Evolutionary conservation across 2,113 vertebrate species (phyloP).

Genomic region (Holacanthus passer): DNA sequence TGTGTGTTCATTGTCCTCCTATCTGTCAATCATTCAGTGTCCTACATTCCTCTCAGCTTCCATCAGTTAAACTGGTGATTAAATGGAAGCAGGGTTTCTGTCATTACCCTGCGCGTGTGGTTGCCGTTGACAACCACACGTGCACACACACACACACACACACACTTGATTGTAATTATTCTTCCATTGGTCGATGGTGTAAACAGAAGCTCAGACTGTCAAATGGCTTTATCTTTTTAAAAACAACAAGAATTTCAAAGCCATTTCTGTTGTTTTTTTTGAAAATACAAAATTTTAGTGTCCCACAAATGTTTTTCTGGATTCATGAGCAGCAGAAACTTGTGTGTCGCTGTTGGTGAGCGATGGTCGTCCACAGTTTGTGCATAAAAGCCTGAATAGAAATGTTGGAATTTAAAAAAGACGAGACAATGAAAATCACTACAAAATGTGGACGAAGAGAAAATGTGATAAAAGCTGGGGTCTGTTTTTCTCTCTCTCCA

Average conservation of each 20-base stretch:
- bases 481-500: not conserved
- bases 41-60: conserved; percentile 30
- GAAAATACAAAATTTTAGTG: too few relatives aligned
- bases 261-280: not conserved
- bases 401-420: not conserved
- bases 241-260: not conserved
- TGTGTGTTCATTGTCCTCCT: not conserved
- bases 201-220: too few relatives aligned
- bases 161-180: not conserved
- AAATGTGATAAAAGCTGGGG: too few relatives aligned
- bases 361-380: too few relatives aligned
- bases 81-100: not conserved
- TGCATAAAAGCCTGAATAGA: not conserved
- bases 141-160: not conserved
- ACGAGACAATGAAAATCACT: not conserved
- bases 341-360: too few relatives aligned
- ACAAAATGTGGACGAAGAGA: too few relatives aligned
- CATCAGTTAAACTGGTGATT: conserved; percentile 20
- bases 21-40: not conserved
- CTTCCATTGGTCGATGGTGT: not conserved
- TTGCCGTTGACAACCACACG: not conserved
- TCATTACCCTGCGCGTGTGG: not conserved
- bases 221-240: too few relatives aligned
- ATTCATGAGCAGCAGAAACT: too few relatives aligned
- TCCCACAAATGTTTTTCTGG: too few relatives aligned